Evolutionary conservation across 2,113 vertebrate species (phyloP), one percentile per base, ranked within the genome.

Genomic region (Ameiurus melas): DNA sequence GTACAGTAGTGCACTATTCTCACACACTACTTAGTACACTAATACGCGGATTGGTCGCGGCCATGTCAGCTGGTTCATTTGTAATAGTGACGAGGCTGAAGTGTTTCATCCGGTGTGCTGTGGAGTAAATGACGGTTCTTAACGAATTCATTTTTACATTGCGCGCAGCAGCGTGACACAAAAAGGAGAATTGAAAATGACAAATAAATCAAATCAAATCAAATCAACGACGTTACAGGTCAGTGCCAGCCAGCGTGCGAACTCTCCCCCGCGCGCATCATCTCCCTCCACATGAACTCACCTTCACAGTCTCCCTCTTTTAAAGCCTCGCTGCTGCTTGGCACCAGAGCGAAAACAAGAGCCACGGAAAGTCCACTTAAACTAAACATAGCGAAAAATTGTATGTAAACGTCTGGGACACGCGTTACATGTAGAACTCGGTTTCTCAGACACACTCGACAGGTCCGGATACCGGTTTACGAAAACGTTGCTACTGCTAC

Each of bases 241-340:
- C 1, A 20, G 14, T 25, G 43, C 33, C 81, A 64, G 57, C 19
- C n/a, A 19, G 27, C 5, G 47, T 39, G 77, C 51, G 79, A 82
- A 68, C 57, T 58, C 22, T 22, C 39, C 30, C 33, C 85, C 39
- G 39, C 43, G 47, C 30, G 30, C 87, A 81, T 58, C 47, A 51
- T 57, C 39, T 62, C 30, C 43, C 78, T 25, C 85, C 22, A 27
- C 73, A 85, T 19, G 57, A 88, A 92, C 96, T 93, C 94, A 98
- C 97, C 97, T 96, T 98, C 97, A 92, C 97, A 98, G 3, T 98
- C 97, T 84, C 97, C 97, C 3, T 97, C 95, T 25, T 95, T 96
- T 88, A 98, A 92, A 60, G 96, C 94, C 86, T 93, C 94, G 36
- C 87, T 73, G 4, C 90, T 75, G 51, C 91, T 93, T 0, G 95